Evolutionary conservation across 2,113 vertebrate species (phyloP), one percentile per base, ranked within the genome.

Genomic region (Oreochromis niloticus): DNA sequence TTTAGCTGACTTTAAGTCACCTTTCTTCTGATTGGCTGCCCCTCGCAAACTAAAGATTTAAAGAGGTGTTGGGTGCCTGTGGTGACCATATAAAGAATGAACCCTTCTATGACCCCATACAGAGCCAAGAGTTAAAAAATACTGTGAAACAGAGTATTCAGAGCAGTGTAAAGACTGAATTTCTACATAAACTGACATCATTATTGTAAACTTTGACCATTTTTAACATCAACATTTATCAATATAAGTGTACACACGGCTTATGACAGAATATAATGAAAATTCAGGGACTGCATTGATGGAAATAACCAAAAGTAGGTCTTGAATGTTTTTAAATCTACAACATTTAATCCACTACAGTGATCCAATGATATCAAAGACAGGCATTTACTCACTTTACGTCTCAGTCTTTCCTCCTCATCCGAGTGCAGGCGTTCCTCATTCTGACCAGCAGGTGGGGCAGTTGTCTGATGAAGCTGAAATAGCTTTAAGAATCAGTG

Each of bases 391-490:
- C 16, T 78, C 73, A 52, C 68, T 17, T 36, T 12, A 63, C 24
- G 30, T 34, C 59, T 43, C 71, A 11, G 71, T 52, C 16, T 54
- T 11, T 14, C 22, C 27, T 1, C 57, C 71, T 78, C 16, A 11
- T 73, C 9, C 0, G 1, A 46, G 32, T 14, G 5, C 19, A 32
- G 14, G 4, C 55, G 46, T 85, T 90, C 61, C 68, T 41, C 56
- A 2, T 32, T 85, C 30, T 85, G 59, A 63, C 93, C 96, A 96
- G 95, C 94, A 97, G 96, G 95, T 95, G 96, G 96, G 75, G 96
- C 94, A 93, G 94, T 96, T 94, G 95, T 81, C 91, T 93, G 94
- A 92, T 3, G 52, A 93, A 93, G 94, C 19, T 43, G 4, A 41
- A 34, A 46, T 68, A 13, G 9, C 84, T 55, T 17, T 32, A 4